phyloP scores from a whole-genome alignment of 2,797 vertebrate species.

The Protonibea diacanthus region DNA sequence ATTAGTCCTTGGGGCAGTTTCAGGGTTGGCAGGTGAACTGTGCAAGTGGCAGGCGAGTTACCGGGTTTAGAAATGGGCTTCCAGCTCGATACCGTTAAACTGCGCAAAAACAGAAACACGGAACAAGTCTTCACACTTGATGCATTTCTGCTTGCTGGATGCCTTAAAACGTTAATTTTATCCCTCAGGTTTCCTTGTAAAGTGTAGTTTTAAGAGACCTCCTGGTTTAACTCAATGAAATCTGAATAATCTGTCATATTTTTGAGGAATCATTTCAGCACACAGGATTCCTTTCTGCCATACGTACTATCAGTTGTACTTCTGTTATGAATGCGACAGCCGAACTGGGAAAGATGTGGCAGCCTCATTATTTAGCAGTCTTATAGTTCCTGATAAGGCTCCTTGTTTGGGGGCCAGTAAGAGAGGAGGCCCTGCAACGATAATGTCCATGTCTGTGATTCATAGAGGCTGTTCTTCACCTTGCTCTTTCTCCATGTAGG shows the following conservation, averaged over 20 bases:
- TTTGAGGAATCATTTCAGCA: too few species aligned
- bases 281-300: neutral
- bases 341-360: slow-evolving; percentile 29
- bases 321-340: slow-evolving; percentile 14
- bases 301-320: slow-evolving; percentile 21
- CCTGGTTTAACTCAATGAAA: neutral
- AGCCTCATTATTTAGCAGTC: slow-evolving; percentile 64
- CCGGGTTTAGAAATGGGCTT: too few species aligned
- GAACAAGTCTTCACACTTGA: neutral
- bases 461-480: slow-evolving; percentile 49
- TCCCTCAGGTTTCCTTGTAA: neutral
- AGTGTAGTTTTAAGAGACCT: neutral
- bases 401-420: slow-evolving; percentile 34
- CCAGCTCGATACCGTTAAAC: too few species aligned
- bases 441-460: slow-evolving; percentile 64
- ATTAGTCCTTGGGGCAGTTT: too few species aligned
- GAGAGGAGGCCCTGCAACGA: slow-evolving; percentile 38
- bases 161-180: neutral
- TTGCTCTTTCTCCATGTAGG: slow-evolving; percentile 54
- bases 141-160: neutral
- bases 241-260: neutral
- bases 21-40: too few species aligned
- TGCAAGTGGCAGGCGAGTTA: too few species aligned
- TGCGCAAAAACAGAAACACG: neutral
- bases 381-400: slow-evolving; percentile 33